A percentile compares a stretch with the other conserved stretches of the same genome.
Conservation (phyloP, 2,113 vertebrate species). For the Spea multiplicata region DNA sequence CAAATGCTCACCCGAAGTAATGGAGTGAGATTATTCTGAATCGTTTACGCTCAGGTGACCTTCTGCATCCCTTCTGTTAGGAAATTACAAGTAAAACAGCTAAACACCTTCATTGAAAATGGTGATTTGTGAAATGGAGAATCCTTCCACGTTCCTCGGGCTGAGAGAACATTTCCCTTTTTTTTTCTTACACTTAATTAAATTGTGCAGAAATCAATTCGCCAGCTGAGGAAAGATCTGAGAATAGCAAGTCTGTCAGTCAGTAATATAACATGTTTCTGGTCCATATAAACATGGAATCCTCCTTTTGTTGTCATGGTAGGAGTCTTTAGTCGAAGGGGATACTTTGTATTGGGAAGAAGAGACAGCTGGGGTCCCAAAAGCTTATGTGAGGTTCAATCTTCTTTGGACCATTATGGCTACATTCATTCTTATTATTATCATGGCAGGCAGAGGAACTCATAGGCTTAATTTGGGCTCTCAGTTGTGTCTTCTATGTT, state of each 20-base stretch:
- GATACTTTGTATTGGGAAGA: too few relatives aligned
- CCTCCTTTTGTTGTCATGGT: too few relatives aligned
- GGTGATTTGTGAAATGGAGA: slow-evolving; percentile 58
- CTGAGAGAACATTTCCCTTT: slow-evolving; percentile 62
- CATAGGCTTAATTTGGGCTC: too few relatives aligned
- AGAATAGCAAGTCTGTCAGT: slow-evolving; percentile 72
- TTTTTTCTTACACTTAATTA: slow-evolving; percentile 75
- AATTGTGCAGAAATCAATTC: slow-evolving; percentile 68
- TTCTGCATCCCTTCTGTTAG: slow-evolving; percentile 68
- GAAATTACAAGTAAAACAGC: slow-evolving; percentile 70
- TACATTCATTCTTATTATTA: too few relatives aligned
- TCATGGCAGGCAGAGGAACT: too few relatives aligned
- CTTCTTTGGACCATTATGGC: too few relatives aligned
- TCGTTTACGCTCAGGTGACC: slow-evolving; percentile 72
- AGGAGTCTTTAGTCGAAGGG: too few relatives aligned
- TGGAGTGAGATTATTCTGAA: slow-evolving; percentile 74
- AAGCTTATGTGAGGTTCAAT: too few relatives aligned
- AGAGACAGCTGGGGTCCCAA: too few relatives aligned
- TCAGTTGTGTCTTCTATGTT: too few relatives aligned
- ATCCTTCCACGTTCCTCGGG: slow-evolving; percentile 62
- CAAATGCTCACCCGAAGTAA: slow-evolving; percentile 57
- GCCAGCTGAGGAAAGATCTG: slow-evolving; percentile 70
- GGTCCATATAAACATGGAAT: too few relatives aligned
- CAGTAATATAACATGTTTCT: too few relatives aligned
- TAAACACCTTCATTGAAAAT: slow-evolving; percentile 60